Conservation (phyloP, 2,797 vertebrate species). For the Halcyon smyrnensis region DNA sequence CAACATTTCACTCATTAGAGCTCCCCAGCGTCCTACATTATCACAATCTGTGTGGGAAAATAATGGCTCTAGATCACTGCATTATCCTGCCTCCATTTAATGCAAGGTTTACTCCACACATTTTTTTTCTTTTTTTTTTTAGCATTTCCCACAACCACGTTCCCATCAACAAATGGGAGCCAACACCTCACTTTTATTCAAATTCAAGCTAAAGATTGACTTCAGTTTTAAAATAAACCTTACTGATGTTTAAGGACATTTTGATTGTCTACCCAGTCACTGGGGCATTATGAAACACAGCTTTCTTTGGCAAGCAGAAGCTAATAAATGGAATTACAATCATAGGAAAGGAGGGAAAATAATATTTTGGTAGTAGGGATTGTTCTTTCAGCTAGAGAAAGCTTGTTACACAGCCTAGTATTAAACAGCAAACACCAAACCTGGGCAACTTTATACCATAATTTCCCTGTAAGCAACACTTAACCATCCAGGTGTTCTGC, state of each 20-base stretch:
- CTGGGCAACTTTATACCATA: accelerated
- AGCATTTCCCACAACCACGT: not conserved
- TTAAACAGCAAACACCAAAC: not conserved
- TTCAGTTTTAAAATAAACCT: not conserved
- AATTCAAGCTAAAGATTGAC: not conserved
- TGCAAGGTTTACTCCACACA: not conserved
- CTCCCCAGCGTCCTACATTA: not conserved
- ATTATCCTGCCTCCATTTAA: not conserved
- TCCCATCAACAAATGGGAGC: not conserved
- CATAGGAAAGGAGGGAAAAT: not conserved
- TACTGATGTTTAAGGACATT: not conserved
- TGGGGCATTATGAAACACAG: not conserved
- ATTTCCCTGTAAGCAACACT: not conserved
- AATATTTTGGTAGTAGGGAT: not conserved
- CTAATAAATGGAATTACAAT: not conserved
- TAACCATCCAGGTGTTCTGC: not conserved
- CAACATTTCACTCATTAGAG: not conserved
- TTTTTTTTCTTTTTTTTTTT: too few species aligned
- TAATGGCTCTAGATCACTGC: not conserved
- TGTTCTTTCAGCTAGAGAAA: not conserved
- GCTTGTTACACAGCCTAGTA: too few species aligned
- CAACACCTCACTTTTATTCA: not conserved
- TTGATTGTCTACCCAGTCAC: not conserved
- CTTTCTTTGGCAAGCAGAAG: not conserved
- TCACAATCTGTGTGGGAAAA: not conserved